phyloP scores from a whole-genome alignment of 2,113 vertebrate genomes.

The Xenus cinereus region DNA sequence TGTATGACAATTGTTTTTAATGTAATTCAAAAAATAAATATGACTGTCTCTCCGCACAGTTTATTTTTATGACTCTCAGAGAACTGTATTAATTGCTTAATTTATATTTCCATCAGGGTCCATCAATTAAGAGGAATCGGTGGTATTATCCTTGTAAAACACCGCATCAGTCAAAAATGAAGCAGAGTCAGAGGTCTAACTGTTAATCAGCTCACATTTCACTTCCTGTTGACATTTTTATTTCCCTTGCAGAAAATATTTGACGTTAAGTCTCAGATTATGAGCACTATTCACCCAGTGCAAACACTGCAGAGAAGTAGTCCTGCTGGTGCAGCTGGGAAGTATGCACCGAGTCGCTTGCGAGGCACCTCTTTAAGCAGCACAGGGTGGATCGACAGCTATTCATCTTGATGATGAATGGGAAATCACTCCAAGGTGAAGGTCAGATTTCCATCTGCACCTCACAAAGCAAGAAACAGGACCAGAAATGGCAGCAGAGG shows the following conservation, averaged over 20 bases:
- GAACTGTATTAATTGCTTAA: conserved; percentile 64
- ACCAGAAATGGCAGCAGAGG: background rate
- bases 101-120: conserved; percentile 56
- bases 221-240: conserved; percentile 78
- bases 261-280: conserved; percentile 59
- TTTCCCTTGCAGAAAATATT: conserved; percentile 76
- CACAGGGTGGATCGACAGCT: conserved; percentile 28
- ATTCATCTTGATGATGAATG: conserved; percentile 51
- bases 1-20: conserved; percentile 38
- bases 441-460: conserved; percentile 55
- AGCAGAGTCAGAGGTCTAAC: conserved; percentile 73
- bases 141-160: conserved; percentile 62
- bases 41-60: background rate
- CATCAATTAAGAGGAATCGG: conserved; percentile 60
- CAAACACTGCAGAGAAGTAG: background rate
- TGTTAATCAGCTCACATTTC: conserved; percentile 78
- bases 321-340: background rate
- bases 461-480: background rate
- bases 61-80: conserved; percentile 59
- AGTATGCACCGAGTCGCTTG: background rate
- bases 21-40: conserved; percentile 55
- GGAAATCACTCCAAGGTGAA: conserved; percentile 59
- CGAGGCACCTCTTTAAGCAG: background rate
- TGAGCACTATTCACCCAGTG: conserved; percentile 52
- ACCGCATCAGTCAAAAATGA: conserved; percentile 69